Percentiles rank a stretch among this genome's conserved stretches.
Evolutionary conservation across 2,797 vertebrate genomes (phyloP).

Genomic region (Sphenopsis melanotis): DNA sequence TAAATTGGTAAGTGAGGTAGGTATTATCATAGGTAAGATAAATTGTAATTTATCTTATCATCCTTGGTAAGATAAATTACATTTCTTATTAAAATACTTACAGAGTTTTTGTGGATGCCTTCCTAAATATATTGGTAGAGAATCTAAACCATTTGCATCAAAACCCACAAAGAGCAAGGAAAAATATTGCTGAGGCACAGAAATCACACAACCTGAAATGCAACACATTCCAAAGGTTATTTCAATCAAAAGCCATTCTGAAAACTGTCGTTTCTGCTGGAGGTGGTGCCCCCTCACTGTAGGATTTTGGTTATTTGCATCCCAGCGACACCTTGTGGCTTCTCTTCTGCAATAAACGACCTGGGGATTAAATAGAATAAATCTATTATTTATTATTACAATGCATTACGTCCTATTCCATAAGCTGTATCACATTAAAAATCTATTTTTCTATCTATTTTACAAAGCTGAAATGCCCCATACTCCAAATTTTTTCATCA

Average conservation of each 20-base stretch:
- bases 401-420: rapidly evolving
- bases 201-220: too few species aligned
- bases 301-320: not conserved
- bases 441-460: not conserved
- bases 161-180: not conserved
- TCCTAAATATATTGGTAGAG: not conserved
- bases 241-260: not conserved
- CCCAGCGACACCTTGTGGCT: conserved; percentile 55
- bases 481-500: rapidly evolving
- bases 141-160: not conserved
- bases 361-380: not conserved
- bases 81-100: not conserved
- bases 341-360: not conserved
- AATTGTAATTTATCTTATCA: too few species aligned
- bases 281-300: not conserved
- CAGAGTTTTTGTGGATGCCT: not conserved
- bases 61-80: not conserved
- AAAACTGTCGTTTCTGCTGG: not conserved
- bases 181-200: not conserved
- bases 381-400: rapidly evolving
- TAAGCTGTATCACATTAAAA: not conserved
- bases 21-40: too few species aligned
- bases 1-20: not conserved
- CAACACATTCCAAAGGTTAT: not conserved
- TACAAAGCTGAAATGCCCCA: not conserved